A percentile compares a stretch with the other conserved stretches of the same genome.
Evolutionary conservation across 1,140 invertebrate genomes (phyloP).

Genomic region (Trichogramma pretiosum): DNA sequence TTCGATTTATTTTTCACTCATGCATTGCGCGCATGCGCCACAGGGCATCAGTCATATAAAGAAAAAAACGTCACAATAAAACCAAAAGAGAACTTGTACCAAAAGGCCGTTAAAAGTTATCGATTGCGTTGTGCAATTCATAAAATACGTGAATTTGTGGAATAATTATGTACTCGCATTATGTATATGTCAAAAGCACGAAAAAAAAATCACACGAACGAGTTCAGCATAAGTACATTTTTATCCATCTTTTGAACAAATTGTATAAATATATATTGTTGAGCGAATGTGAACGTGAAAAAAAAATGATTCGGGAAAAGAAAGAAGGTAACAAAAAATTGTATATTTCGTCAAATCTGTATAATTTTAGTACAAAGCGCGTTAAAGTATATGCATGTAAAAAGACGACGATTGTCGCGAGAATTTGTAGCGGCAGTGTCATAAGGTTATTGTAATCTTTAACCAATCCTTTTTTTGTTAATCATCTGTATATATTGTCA

Average conservation of each 20-base stretch:
- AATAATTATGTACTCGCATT: no score
- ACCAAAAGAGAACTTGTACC: conserved; percentile 33
- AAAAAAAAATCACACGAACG: conserved; percentile 12
- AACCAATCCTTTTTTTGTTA: conserved; percentile 39
- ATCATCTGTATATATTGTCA: conserved; percentile 45
- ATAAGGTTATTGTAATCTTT: no score
- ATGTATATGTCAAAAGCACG: no score
- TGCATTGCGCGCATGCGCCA: no score
- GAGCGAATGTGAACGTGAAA: conserved; percentile 4
- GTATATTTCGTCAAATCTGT: conserved; percentile 30
- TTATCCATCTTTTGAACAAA: no score
- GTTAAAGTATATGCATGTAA: conserved; percentile 28
- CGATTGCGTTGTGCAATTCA: conserved; percentile 27
- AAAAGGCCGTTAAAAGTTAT: conserved; percentile 25
- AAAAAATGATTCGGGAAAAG: conserved; percentile 13
- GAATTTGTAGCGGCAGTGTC: no score
- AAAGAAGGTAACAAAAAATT: conserved; percentile 19
- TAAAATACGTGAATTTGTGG: conserved; percentile 31
- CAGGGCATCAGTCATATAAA: no score
- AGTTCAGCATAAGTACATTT: no score
- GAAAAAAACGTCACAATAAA: no score
- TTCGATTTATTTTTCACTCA: no score
- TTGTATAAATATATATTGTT: neutral
- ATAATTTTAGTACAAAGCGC: conserved; percentile 34
- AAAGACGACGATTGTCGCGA: conserved; percentile 15